Conservation (phyloP, 2,888 invertebrate genomes). For the Onchidella celtica region DNA sequence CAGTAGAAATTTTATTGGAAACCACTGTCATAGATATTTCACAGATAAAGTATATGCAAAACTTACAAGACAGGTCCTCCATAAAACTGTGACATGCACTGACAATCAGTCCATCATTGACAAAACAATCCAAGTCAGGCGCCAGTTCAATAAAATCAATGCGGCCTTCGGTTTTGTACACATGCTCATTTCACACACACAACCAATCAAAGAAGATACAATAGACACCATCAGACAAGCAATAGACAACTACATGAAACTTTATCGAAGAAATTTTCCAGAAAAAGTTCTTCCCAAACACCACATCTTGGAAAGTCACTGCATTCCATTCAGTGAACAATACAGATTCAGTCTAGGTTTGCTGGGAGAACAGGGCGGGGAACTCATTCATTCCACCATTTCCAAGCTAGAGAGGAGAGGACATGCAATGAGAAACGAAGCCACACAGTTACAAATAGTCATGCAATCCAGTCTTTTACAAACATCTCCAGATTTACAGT, state of each 20-base stretch:
- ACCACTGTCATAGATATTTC: slow-evolving; percentile 4
- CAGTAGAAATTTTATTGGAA: no score
- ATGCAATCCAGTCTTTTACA: background rate
- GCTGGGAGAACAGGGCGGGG: slow-evolving; percentile 6
- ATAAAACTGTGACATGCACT: no score
- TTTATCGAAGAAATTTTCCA: background rate
- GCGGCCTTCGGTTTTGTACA: background rate
- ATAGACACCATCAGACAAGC: background rate
- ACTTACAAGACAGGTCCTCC: no score
- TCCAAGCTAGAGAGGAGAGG: background rate
- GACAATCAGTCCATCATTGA: background rate
- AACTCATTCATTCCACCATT: background rate
- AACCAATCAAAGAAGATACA: background rate
- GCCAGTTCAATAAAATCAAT: background rate
- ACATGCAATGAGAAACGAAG: background rate
- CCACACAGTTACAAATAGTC: background rate
- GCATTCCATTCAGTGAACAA: no score
- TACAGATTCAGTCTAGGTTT: background rate
- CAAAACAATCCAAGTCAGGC: background rate
- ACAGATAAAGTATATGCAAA: background rate
- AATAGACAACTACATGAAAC: slow-evolving; percentile 1
- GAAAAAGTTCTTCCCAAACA: slow-evolving; percentile 13
- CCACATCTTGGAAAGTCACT: slow-evolving; percentile 19
- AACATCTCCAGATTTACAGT: background rate
- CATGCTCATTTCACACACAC: background rate